Conservation (phyloP, 2,113 vertebrate genomes). For the Catagonus wagneri region DNA sequence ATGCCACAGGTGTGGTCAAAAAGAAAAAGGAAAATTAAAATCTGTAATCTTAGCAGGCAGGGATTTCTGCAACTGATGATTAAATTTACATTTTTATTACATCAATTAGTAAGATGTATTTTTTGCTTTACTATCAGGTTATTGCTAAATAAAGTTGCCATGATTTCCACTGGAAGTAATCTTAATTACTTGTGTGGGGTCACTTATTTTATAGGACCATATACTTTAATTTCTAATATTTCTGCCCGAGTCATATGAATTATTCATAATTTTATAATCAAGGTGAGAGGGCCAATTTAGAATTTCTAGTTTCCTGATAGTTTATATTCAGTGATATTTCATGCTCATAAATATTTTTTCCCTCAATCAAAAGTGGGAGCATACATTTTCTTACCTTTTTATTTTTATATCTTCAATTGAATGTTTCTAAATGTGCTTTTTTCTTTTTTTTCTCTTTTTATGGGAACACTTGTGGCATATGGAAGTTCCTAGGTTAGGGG, state of each 20-base stretch:
- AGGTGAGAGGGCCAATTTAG: neutral
- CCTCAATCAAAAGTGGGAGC: neutral
- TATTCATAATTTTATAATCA: slow-evolving; percentile 16
- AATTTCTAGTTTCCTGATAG: neutral
- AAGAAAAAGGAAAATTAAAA: neutral
- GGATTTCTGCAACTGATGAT: neutral
- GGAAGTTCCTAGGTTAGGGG: too few species aligned
- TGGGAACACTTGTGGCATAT: too few species aligned
- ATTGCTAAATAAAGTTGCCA: slow-evolving; percentile 1
- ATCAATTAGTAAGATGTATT: neutral
- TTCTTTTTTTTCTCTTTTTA: neutral
- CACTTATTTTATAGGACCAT: neutral
- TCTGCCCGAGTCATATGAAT: neutral
- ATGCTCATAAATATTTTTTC: slow-evolving; percentile 11
- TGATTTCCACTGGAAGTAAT: slow-evolving; percentile 43
- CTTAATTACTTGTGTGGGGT: neutral
- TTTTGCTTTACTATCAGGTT: neutral
- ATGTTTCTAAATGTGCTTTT: neutral
- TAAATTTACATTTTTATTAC: slow-evolving; percentile 18
- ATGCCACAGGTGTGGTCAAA: too few species aligned
- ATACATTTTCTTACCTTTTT: neutral
- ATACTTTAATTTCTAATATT: slow-evolving; percentile 25
- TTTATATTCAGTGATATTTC: slow-evolving; percentile 21
- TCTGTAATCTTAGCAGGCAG: neutral
- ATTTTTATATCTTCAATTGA: slow-evolving; percentile 9